These are phyloP conservation scores for Malachius bipustulatus DNA, from an alignment of 2,888 invertebrate genomes.

Conservation along the genomic window DNA sequence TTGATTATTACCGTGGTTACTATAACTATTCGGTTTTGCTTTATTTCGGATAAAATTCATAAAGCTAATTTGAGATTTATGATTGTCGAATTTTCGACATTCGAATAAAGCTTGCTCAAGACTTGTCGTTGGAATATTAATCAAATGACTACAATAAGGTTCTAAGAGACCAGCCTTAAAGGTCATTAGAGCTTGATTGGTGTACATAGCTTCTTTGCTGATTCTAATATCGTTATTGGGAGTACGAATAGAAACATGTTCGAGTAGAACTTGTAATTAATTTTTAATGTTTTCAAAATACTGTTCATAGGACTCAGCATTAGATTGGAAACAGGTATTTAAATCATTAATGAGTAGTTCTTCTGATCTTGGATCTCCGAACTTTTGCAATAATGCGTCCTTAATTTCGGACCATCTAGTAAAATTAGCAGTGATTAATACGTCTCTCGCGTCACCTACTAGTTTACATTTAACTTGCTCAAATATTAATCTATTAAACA, in stretches of 20 bases:
- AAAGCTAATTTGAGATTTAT: slow-evolving; percentile 9
- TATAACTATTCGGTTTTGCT: neutral
- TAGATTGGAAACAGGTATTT: slow-evolving; percentile 9
- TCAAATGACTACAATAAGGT: slow-evolving; percentile 10
- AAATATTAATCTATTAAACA: slow-evolving; percentile 5
- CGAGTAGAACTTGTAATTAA: slow-evolving; percentile 11
- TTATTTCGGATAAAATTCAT: slow-evolving; percentile 11
- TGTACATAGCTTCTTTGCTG: slow-evolving; percentile 11
- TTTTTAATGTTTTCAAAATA: slow-evolving; percentile 14
- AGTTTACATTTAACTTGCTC: slow-evolving; percentile 9
- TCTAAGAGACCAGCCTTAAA: slow-evolving; percentile 13
- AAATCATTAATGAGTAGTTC: slow-evolving; percentile 10
- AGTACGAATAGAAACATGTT: slow-evolving; percentile 10
- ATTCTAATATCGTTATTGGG: slow-evolving; percentile 7
- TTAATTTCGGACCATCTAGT: slow-evolving; percentile 8
- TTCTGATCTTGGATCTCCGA: slow-evolving; percentile 11
- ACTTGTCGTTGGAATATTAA: slow-evolving; percentile 4
- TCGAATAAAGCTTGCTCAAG: slow-evolving; percentile 10
- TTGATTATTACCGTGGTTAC: neutral
- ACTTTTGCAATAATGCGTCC: slow-evolving; percentile 8
- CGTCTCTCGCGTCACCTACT: slow-evolving; percentile 8
- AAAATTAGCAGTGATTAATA: slow-evolving; percentile 5
- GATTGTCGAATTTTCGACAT: slow-evolving; percentile 11
- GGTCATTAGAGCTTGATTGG: slow-evolving; percentile 9
- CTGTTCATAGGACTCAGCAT: slow-evolving; percentile 11